phyloP scores from a whole-genome alignment of 2,888 invertebrate species.

The Phyllotreta cruciferae region DNA sequence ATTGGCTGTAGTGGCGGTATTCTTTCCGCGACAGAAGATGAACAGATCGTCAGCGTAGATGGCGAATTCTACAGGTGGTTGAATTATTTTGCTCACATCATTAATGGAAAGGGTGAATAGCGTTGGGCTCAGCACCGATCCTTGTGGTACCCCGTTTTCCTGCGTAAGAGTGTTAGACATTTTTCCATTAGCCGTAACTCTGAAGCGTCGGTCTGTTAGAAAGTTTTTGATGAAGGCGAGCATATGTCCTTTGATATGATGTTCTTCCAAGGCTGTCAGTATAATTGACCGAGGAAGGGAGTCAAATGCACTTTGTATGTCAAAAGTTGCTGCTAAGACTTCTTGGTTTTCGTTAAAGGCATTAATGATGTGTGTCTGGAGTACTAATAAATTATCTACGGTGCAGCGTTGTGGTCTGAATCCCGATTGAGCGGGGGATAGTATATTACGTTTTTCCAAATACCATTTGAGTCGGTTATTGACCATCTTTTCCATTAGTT shows the following conservation, averaged over 20 bases:
- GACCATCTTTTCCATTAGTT: no score
- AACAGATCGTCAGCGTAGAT: slow-evolving; percentile 12
- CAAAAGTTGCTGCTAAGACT: background rate
- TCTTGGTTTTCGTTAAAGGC: slow-evolving; percentile 4
- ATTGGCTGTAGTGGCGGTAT: slow-evolving; percentile 5
- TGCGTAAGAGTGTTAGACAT: slow-evolving; percentile 1
- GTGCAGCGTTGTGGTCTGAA: slow-evolving; percentile 5
- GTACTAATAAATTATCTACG: slow-evolving; percentile 8
- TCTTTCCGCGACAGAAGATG: slow-evolving; percentile 13
- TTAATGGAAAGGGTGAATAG: background rate
- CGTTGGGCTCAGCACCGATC: slow-evolving; percentile 9
- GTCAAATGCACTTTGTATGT: slow-evolving; percentile 7
- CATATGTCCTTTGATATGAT: background rate
- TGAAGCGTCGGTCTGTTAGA: slow-evolving; percentile 3
- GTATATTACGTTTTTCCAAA: background rate
- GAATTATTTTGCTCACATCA: slow-evolving; percentile 8
- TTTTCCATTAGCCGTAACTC: background rate
- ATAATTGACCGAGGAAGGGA: background rate
- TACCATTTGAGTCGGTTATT: slow-evolving; percentile 1
- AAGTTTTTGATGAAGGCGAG: background rate
- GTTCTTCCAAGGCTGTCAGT: background rate
- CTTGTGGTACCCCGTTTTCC: slow-evolving; percentile 3
- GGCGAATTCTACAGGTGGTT: slow-evolving; percentile 4
- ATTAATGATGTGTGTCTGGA: slow-evolving; percentile 10
- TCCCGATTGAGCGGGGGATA: background rate